These are phyloP conservation scores for Apamea sordens DNA, from an alignment of 2,888 invertebrate species.

Conservation along the genomic window DNA sequence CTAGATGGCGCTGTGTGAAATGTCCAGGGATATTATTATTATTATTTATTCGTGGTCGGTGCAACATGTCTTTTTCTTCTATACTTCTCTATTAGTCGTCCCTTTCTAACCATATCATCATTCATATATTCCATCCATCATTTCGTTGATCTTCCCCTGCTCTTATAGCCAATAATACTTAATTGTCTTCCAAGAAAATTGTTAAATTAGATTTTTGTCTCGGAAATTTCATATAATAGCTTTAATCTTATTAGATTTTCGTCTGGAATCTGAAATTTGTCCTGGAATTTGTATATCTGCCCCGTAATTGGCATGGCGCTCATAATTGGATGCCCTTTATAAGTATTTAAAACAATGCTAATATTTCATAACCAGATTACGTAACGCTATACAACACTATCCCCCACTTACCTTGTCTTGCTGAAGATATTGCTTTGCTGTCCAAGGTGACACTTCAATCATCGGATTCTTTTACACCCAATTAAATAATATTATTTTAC, in stretches of 20 bases:
- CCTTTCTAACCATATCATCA: not conserved
- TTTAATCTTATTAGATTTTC: not conserved
- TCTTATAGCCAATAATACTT: not conserved
- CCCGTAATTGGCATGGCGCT: not conserved
- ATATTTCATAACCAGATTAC: too few relatives aligned
- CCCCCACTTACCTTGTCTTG: not conserved
- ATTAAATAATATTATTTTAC: not conserved
- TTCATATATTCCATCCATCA: not conserved
- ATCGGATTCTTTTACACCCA: too few relatives aligned
- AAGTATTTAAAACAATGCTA: not conserved
- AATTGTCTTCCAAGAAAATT: not conserved
- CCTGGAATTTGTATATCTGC: not conserved
- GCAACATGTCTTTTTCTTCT: not conserved
- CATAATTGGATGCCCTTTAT: not conserved
- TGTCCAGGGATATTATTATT: too few relatives aligned
- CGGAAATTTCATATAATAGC: not conserved
- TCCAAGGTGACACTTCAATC: too few relatives aligned
- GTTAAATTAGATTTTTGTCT: not conserved
- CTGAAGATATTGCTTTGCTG: not conserved
- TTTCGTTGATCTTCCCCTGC: not conserved
- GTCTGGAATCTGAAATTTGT: not conserved
- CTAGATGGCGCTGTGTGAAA: too few relatives aligned
- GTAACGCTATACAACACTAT: not conserved
- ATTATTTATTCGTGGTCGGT: not conserved
- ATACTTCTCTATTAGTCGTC: not conserved